Conservation (phyloP, 2,797 vertebrate genomes). For the Helicolenus hilgendorfi region DNA sequence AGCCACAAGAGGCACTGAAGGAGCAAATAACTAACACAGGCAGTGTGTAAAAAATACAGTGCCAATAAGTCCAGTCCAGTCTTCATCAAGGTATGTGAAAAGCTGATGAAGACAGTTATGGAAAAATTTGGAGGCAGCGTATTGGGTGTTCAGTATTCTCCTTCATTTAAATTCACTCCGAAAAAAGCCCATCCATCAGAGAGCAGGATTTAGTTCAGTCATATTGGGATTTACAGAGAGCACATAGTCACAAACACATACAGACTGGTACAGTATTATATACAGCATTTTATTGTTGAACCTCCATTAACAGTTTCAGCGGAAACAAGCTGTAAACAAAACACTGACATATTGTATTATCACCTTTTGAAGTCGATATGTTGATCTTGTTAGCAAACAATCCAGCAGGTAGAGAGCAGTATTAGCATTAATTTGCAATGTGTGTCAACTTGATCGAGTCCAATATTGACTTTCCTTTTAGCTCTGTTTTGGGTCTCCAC, state of each 20-base stretch:
- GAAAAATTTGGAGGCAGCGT: background rate
- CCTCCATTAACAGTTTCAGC: background rate
- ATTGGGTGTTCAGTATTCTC: background rate
- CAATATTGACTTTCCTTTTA: background rate
- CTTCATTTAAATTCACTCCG: background rate
- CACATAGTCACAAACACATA: background rate
- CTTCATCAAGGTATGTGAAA: background rate
- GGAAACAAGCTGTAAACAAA: background rate
- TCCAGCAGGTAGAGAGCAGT: background rate
- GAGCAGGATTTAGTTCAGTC: background rate
- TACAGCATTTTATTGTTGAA: background rate
- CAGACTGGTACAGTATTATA: background rate
- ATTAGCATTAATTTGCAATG: background rate
- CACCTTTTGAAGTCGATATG: background rate
- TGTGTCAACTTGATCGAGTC: background rate
- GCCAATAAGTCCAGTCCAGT: background rate
- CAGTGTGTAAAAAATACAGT: background rate
- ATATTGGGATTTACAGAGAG: background rate
- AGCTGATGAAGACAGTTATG: background rate
- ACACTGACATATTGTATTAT: background rate
- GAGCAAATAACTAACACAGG: conserved; percentile 5
- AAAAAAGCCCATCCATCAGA: background rate
- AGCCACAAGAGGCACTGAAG: conserved; percentile 16
- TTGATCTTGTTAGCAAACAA: background rate
- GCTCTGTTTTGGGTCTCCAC: background rate